These are phyloP conservation scores for Elaeidobius kamerunicus DNA, from an alignment of 2,888 invertebrate genomes.

Conservation along the genomic window DNA sequence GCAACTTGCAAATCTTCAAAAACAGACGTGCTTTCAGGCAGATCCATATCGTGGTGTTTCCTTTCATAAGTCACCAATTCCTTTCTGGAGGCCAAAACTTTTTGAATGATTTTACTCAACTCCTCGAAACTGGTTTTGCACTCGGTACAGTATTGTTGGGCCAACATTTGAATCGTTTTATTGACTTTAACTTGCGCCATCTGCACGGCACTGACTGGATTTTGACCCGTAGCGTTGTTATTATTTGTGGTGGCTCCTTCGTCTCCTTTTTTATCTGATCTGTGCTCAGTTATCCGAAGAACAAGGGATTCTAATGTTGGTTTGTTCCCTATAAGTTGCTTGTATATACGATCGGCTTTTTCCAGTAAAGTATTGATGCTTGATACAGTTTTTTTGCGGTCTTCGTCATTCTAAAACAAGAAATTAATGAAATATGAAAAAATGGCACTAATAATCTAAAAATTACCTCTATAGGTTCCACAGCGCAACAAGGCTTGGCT, in stretches of 20 bases:
- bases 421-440: too few species aligned
- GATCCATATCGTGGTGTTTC: conserved; percentile 65
- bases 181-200: conserved; percentile 65
- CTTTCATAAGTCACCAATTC: conserved; percentile 91
- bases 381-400: conserved; percentile 90
- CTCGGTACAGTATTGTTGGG: conserved; percentile 93
- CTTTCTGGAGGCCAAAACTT: conserved; percentile 77
- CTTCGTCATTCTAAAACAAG: conserved; percentile 74
- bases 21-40: conserved; percentile 47
- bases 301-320: conserved; percentile 84
- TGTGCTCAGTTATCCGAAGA: conserved; percentile 84
- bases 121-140: conserved; percentile 95
- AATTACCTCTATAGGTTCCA: conserved; percentile 89
- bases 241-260: conserved; percentile 45
- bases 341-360: conserved; percentile 92
- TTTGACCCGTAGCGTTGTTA: conserved; percentile 34
- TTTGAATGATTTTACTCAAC: conserved; percentile 83
- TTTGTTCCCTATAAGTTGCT: conserved; percentile 85
- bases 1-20: conserved; percentile 39
- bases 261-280: conserved; percentile 63
- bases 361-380: conserved; percentile 88
- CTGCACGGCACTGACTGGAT: conserved; percentile 30
- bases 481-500: conserved; percentile 90
- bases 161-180: conserved; percentile 88
- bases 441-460: too few species aligned